Base-by-base conservation (phyloP, 2,888 invertebrate species). In the Cephonodes hylas region DNA sequence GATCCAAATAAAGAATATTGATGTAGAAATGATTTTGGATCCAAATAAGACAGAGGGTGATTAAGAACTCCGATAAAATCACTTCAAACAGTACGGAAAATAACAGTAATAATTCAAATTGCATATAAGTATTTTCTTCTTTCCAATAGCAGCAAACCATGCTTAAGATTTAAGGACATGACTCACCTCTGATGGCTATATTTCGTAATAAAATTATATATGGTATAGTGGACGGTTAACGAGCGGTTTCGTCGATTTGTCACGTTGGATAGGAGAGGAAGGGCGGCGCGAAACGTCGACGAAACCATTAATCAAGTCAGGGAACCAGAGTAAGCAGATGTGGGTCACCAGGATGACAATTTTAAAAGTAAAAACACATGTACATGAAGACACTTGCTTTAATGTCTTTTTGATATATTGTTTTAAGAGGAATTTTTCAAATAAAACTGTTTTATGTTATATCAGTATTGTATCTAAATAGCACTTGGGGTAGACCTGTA, bases 181-280 rank as follows among this genome's bases (percentile, higher is more conserved):
- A 8, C 4, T n/a, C 10, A 38, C 3, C n/a, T 38, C 8, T 0
- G 13, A 3, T 13, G 34, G n/a, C 3, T n/a, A n/a, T n/a, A 13
- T 38, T 34, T 34, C 2, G 8, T 3, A 38, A n/a, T 38, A 3
- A 10, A 38, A 38, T 3, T 38, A 38, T 38, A 13, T 38, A 2
- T 34, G 3, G 13, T 38, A n/a, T n/a, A 38, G 13, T 38, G 38
- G n/a, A n/a, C 38, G 20, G 22, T 53, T 53, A 53, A 10, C 27
- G 53, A 31, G 27, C 27, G 18, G 18, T 53, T 53, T 53, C 53
- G 3, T 53, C 53, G 31, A 53, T 53, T 53, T 53, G 53, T 53
- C 53, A 53, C 31, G 31, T 44, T 15, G 53, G 53, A 53, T 31
- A 20, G 53, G 53, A 53, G 38, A 53, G 53, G 31, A 53, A 31